A percentile compares a stretch with the other conserved stretches of the same genome.
Evolutionary conservation across 1,140 invertebrate species (phyloP).

Genomic region (Pseudomyrmex sp.): DNA sequence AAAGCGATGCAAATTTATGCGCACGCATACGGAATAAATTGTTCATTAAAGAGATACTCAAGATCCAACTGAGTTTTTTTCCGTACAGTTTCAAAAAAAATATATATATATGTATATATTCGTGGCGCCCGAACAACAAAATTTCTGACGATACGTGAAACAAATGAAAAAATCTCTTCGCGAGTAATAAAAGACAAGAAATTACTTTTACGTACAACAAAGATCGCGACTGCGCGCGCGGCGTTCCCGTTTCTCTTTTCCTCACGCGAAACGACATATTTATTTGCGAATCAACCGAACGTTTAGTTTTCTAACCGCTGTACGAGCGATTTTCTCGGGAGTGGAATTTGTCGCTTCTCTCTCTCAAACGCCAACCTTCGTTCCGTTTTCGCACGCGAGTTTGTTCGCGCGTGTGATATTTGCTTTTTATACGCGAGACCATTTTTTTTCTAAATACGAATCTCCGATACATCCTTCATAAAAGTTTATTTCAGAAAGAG

Average conservation of each 20-base stretch:
- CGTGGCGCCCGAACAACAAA: not conserved
- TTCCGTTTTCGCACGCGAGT: not conserved
- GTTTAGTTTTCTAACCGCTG: slow-evolving; percentile 21
- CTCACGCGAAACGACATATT: slow-evolving; percentile 54
- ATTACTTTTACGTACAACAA: not conserved
- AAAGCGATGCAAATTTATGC: slow-evolving; percentile 7
- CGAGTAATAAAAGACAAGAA: slow-evolving; percentile 7
- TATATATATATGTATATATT: no score
- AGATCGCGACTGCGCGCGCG: slow-evolving; percentile 1
- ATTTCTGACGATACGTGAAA: not conserved
- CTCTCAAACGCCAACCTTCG: not conserved
- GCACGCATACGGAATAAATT: not conserved
- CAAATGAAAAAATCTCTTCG: slow-evolving; percentile 17
- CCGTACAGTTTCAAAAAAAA: not conserved
- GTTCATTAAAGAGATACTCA: not conserved
- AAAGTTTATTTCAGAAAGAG: no score
- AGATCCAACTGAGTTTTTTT: not conserved
- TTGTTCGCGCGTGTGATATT: not conserved
- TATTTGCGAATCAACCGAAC: slow-evolving; percentile 40
- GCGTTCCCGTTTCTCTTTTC: slow-evolving; percentile 35
- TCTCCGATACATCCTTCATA: no score
- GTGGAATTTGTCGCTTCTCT: slow-evolving; percentile 14
- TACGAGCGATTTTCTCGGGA: slow-evolving; percentile 1
- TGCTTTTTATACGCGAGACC: not conserved
- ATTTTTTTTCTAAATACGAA: no score